Base-by-base conservation (phyloP, 2,113 vertebrate genomes). In the Anguilla rostrata region DNA sequence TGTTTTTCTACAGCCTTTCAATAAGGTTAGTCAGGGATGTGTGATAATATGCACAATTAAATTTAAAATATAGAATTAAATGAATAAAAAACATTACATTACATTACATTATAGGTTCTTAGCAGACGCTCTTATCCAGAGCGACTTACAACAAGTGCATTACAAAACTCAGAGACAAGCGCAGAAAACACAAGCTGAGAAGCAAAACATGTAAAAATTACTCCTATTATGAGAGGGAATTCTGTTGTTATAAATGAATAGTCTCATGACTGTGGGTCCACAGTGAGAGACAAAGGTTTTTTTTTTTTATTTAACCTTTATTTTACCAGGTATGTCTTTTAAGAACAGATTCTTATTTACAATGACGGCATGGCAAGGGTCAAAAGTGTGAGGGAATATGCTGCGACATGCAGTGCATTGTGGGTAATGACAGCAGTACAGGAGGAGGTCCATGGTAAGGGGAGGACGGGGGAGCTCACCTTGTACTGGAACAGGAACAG, bases 401-500 rank as follows among this genome's bases (percentile, higher is more conserved):
- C 29, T 22, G 26, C 26, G 4, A 11, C 0, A n/a, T 11, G 26
- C 71, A 75, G n/a, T 75, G 60, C 60, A 75, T 34, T 34, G 26
- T 75, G 71, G 71, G 71, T 20, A 11, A 34, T 6, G 5, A 2
- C n/a, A 75, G 71, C 71, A 75, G 71, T 14, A 14, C 49, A 53
- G 75, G 12, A 78, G 78, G 39, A 80, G 78, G 39, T 82, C 39
- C 41, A 22, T 29, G 53, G 40, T 40, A 0, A 18, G 60, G 75
- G 57, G 6, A 14, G 20, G 41, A 20, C 12, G 57, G 26, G 39
- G 26, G 3, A 56, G 80, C 91, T 87, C 95, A 99, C 98, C 97
- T 98, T 97, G 93, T 98, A 99, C 90, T 98, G 95, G 90, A 99
- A 98, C 89, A 99, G 97, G 91, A 99, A 97, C 81, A 98, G 91